A percentile compares a stretch with the other conserved stretches of the same genome.
Conservation (phyloP, 53 echinoderm and acorn worm genomes). For the Holothuria leucospilota region DNA sequence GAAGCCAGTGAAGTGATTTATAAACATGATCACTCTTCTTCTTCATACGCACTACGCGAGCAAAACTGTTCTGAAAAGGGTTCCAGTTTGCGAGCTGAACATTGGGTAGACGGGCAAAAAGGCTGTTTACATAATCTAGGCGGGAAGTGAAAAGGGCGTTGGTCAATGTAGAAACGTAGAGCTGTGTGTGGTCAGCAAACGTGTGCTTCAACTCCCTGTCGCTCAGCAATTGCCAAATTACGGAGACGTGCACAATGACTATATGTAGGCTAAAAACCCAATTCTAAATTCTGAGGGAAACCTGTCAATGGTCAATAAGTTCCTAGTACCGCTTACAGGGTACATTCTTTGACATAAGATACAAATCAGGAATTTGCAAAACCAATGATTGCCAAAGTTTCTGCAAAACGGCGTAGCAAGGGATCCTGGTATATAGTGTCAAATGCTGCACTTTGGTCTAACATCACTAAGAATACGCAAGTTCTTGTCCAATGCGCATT, state of each 20-base stretch:
- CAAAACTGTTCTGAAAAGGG: too few relatives aligned
- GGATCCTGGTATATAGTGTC: slow-evolving; percentile 19
- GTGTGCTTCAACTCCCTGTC: background rate
- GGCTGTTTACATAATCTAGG: too few relatives aligned
- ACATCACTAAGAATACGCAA: too few relatives aligned
- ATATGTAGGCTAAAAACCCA: slow-evolving; percentile 25
- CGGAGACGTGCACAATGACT: slow-evolving; percentile 5
- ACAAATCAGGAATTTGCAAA: slow-evolving; percentile 14
- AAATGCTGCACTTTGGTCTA: slow-evolving; percentile 36
- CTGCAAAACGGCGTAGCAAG: slow-evolving; percentile 20
- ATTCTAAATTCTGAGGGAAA: slow-evolving; percentile 17
- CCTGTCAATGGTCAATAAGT: slow-evolving; percentile 1
- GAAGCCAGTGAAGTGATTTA: too few relatives aligned
- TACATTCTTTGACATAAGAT: slow-evolving; percentile 18
- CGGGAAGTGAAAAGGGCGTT: too few relatives aligned
- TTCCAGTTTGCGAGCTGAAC: too few relatives aligned
- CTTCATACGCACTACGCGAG: too few relatives aligned
- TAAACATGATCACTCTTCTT: too few relatives aligned
- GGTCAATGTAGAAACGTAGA: background rate
- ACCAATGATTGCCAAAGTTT: slow-evolving; percentile 29
- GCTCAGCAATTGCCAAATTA: background rate
- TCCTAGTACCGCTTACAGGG: background rate
- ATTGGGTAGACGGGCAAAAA: too few relatives aligned
- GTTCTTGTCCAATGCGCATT: too few relatives aligned
- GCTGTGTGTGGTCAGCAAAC: slow-evolving; percentile 43